phyloP scores from a whole-genome alignment of 2,113 vertebrate genomes.

The Fulica atra region DNA sequence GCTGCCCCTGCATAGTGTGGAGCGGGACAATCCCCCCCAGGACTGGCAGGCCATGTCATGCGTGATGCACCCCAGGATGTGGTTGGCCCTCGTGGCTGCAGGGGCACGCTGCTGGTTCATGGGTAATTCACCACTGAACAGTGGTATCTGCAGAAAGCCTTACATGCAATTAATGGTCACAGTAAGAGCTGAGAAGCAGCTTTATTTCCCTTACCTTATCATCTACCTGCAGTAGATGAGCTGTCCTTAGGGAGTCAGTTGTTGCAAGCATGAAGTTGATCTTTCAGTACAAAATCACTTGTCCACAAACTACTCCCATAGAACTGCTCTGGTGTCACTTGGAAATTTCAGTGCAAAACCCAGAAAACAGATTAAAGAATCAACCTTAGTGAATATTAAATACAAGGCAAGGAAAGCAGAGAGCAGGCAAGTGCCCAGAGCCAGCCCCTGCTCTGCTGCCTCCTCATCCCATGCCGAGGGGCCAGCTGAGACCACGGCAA shows the following conservation, averaged over 20 bases:
- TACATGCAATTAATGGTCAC: neutral
- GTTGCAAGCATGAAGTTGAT: neutral
- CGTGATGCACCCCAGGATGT: too few relatives aligned
- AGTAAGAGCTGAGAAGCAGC: neutral
- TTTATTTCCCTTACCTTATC: neutral
- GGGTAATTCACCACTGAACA: too few relatives aligned
- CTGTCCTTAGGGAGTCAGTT: neutral
- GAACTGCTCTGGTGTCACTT: fast-evolving
- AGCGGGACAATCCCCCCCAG: too few relatives aligned
- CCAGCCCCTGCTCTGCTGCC: neutral
- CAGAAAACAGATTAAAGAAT: neutral
- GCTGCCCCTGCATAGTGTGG: too few relatives aligned
- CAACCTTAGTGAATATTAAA: neutral
- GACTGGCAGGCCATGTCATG: too few relatives aligned
- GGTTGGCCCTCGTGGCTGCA: too few relatives aligned
- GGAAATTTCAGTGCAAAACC: neutral
- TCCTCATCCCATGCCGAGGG: too few relatives aligned
- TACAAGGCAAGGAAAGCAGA: neutral
- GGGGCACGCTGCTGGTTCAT: too few relatives aligned
- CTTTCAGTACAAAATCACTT: neutral
- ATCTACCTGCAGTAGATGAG: neutral
- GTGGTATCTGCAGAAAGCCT: neutral
- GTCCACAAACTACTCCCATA: fast-evolving
- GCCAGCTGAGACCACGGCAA: neutral
- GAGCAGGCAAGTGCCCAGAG: neutral